These are phyloP conservation scores for Pseudococcus longispinus DNA, from an alignment of 2,888 invertebrate species.

Conservation along the genomic window DNA sequence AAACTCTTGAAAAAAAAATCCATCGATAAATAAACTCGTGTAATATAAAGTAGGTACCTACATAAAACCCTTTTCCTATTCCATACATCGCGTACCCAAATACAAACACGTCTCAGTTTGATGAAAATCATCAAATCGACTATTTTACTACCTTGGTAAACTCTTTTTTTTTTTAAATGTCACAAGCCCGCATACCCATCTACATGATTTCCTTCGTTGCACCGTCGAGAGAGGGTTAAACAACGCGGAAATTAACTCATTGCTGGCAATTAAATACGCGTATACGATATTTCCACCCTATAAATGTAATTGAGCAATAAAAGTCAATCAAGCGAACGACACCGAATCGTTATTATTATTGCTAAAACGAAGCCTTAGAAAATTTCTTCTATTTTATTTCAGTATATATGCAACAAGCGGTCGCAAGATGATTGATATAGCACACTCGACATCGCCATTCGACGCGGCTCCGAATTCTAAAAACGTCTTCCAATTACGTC, in stretches of 20 bases:
- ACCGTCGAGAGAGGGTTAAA: slow-evolving; percentile 21
- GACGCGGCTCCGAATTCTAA: not conserved
- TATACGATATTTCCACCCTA: slow-evolving; percentile 11
- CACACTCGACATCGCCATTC: not conserved
- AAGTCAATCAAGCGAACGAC: slow-evolving; percentile 39
- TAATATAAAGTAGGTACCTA: not conserved
- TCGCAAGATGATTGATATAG: slow-evolving; percentile 4
- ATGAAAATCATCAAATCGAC: slow-evolving; percentile 10
- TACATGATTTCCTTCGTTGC: not conserved
- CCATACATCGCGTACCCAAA: not conserved
- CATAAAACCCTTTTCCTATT: not conserved
- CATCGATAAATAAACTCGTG: not conserved
- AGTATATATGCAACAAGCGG: not conserved
- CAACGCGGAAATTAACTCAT: slow-evolving; percentile 38
- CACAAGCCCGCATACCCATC: slow-evolving; percentile 33
- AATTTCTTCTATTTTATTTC: not conserved
- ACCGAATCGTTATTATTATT: not conserved
- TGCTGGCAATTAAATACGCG: slow-evolving; percentile 20
- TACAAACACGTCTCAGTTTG: not conserved
- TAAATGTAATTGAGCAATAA: slow-evolving; percentile 27
- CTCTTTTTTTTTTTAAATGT: not conserved
- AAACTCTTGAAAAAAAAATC: slow-evolving; percentile 13
- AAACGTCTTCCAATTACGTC: slow-evolving; percentile 4
- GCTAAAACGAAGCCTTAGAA: slow-evolving; percentile 24
- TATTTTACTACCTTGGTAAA: not conserved